Conservation (phyloP, 92 coral and sea anemone species). For the Actinernus sp. region DNA sequence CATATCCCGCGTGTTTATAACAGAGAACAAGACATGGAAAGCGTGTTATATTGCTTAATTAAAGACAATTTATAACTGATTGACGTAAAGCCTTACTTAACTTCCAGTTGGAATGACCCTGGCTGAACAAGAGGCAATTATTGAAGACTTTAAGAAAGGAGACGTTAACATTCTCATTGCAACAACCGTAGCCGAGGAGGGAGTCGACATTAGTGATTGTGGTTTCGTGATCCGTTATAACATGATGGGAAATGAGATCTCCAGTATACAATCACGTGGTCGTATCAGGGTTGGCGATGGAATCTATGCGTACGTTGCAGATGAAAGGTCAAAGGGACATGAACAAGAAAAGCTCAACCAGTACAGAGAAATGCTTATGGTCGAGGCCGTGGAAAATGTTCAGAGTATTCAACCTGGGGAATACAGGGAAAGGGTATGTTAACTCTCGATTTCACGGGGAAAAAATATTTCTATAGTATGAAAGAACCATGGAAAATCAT, state of each 20-base stretch:
- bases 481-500: too few relatives aligned
- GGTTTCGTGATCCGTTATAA: conserved; percentile 89
- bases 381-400: conserved; percentile 56
- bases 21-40: too few relatives aligned
- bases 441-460: too few relatives aligned
- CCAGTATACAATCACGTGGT: too few relatives aligned
- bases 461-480: too few relatives aligned
- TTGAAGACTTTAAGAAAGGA: conserved; percentile 76
- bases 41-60: too few relatives aligned
- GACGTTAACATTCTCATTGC: conserved; percentile 84
- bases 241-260: conserved; percentile 93
- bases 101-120: conserved; percentile 85
- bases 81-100: too few relatives aligned
- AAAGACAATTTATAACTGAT: too few relatives aligned
- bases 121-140: conserved; percentile 71
- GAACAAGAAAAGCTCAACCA: conserved; percentile 76
- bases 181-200: conserved; percentile 93
- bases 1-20: too few relatives aligned
- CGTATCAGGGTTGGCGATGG: too few relatives aligned
- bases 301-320: conserved; percentile 70
- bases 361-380: conserved; percentile 81
- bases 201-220: conserved; percentile 87
- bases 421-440: conserved; percentile 55
- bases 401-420: conserved; percentile 36
- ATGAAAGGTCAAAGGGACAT: conserved; percentile 56